Conservation (phyloP, 2,888 invertebrate genomes). For the Agrotis exclamationis region DNA sequence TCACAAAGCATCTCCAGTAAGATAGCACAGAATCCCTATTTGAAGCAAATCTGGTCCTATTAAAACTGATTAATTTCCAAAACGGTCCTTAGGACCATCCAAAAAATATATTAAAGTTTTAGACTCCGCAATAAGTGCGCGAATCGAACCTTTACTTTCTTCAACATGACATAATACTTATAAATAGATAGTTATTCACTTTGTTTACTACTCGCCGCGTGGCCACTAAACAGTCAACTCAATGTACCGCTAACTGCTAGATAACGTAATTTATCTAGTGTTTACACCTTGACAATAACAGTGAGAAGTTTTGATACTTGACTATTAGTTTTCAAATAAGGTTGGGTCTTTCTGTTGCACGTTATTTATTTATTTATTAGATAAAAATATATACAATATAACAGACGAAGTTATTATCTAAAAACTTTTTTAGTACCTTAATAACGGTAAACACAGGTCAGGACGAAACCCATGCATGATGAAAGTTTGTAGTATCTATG, state of each 20-base stretch:
- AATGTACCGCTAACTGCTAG: slow-evolving; percentile 15
- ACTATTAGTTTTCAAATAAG: background rate
- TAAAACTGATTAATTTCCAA: background rate
- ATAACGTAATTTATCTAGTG: slow-evolving; percentile 56
- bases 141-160: slow-evolving; percentile 3
- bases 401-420: no score
- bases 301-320: slow-evolving; percentile 50
- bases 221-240: slow-evolving; percentile 20
- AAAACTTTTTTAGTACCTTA: no score
- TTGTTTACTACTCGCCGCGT: slow-evolving; percentile 42
- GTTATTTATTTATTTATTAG: no score
- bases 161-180: slow-evolving; percentile 12
- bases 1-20: no score
- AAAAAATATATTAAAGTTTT: no score
- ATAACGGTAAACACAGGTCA: no score
- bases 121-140: no score
- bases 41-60: background rate
- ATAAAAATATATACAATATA: no score
- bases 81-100: background rate
- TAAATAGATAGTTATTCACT: slow-evolving; percentile 37
- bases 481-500: no score
- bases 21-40: background rate
- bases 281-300: slow-evolving; percentile 47
- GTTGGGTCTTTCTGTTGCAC: background rate
- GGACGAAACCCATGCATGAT: no score